A percentile compares a stretch with the other conserved stretches of the same genome.
These are phyloP conservation scores for Sebastes itinus DNA, from an alignment of 2,797 vertebrate species.

Conservation along the genomic window DNA sequence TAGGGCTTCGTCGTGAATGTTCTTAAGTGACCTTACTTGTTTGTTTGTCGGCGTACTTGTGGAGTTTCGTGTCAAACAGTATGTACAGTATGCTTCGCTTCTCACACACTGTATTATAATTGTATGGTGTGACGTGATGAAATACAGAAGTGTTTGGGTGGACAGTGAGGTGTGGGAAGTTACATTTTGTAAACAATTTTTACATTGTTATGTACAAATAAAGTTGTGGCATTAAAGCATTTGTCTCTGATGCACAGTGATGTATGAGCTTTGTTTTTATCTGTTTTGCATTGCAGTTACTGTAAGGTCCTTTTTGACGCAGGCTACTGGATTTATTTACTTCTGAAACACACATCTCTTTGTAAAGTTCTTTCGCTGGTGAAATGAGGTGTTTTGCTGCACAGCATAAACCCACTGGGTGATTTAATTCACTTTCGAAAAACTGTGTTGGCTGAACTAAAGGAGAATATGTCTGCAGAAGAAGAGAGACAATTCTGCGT, in stretches of 20 bases:
- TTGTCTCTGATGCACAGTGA: neutral
- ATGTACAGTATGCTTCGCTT: neutral
- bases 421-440: neutral
- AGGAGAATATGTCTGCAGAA: neutral
- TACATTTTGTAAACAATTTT: neutral
- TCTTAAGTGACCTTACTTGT: neutral
- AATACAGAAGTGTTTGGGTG: neutral
- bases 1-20: neutral
- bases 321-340: neutral
- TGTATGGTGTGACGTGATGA: neutral
- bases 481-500: neutral
- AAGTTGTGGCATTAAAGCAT: neutral
- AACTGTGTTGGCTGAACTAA: neutral
- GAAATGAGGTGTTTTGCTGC: neutral
- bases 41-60: neutral
- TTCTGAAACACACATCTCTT: neutral
- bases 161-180: neutral
- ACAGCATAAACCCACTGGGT: neutral
- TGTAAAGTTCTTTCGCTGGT: neutral
- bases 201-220: neutral
- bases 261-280: neutral
- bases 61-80: neutral
- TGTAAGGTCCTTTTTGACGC: neutral
- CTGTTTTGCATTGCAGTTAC: neutral
- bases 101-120: neutral